Conservation (phyloP, 2,888 invertebrate genomes). For the Lochmaea capreae region DNA sequence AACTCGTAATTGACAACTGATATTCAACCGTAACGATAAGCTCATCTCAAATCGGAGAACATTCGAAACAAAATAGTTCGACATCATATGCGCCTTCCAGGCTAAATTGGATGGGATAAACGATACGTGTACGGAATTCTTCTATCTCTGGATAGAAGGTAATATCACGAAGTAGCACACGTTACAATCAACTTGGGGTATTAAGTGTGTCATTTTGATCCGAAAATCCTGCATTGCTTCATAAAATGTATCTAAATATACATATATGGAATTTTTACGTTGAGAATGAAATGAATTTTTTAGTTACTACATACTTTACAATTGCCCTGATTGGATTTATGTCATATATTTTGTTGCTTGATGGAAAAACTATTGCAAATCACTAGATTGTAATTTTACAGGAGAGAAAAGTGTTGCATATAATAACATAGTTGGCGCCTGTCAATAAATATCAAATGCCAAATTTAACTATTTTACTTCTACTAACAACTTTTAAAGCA, state of each 20-base stretch:
- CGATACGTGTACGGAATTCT: constrained; percentile 32
- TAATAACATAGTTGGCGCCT: too few species aligned
- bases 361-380: too few species aligned
- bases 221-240: constrained; percentile 25
- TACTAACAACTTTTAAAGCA: too few species aligned
- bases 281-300: neutral
- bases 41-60: constrained; percentile 14
- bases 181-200: constrained; percentile 37
- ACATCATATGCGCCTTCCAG: constrained; percentile 24
- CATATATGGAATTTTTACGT: constrained; percentile 1
- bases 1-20: constrained; percentile 29
- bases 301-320: neutral
- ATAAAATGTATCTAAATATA: constrained; percentile 18
- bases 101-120: constrained; percentile 34
- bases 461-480: too few species aligned
- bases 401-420: too few species aligned
- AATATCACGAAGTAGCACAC: constrained; percentile 28
- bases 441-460: too few species aligned
- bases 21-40: constrained; percentile 23
- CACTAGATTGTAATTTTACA: too few species aligned
- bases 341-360: neutral
- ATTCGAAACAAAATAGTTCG: constrained; percentile 34
- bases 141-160: constrained; percentile 18
- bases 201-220: constrained; percentile 30
- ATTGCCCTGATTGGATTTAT: neutral